These are phyloP conservation scores for Penaeus vannamei DNA, from an alignment of 1,140 invertebrate species.

Conservation along the genomic window DNA sequence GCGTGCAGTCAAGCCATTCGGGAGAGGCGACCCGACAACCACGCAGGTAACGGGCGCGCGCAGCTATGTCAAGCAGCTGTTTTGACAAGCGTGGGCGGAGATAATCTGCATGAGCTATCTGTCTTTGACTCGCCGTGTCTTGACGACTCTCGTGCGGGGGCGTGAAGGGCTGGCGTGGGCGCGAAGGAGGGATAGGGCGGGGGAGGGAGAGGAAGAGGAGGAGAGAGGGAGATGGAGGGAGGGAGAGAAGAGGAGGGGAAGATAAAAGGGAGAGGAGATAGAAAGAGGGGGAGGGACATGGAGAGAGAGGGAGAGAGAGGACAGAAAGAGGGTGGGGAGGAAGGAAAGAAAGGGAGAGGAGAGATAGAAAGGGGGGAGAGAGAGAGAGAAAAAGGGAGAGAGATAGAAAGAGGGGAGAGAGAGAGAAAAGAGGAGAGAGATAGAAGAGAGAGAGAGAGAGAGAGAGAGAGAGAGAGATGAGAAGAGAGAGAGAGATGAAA, in stretches of 20 bases:
- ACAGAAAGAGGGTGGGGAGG: neutral
- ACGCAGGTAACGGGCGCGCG: too few species aligned
- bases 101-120: too few species aligned
- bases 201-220: neutral
- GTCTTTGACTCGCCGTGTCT: too few species aligned
- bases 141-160: too few species aligned
- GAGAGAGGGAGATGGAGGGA: neutral
- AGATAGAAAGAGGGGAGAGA: neutral
- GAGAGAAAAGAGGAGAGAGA: neutral
- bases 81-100: too few species aligned
- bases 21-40: too few species aligned
- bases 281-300: neutral
- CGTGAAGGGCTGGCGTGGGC: too few species aligned
- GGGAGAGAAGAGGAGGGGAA: neutral
- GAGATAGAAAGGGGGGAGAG: neutral
- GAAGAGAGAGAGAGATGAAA: neutral
- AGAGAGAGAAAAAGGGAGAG: neutral
- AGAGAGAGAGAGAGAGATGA: neutral
- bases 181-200: neutral
- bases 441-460: neutral
- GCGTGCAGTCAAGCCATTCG: too few species aligned
- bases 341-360: neutral
- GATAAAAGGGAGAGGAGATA: too few species aligned
- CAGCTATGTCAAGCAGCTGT: too few species aligned
- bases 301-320: neutral